Conservation (phyloP, 1,140 invertebrate species). For the Chionoecetes opilio region DNA sequence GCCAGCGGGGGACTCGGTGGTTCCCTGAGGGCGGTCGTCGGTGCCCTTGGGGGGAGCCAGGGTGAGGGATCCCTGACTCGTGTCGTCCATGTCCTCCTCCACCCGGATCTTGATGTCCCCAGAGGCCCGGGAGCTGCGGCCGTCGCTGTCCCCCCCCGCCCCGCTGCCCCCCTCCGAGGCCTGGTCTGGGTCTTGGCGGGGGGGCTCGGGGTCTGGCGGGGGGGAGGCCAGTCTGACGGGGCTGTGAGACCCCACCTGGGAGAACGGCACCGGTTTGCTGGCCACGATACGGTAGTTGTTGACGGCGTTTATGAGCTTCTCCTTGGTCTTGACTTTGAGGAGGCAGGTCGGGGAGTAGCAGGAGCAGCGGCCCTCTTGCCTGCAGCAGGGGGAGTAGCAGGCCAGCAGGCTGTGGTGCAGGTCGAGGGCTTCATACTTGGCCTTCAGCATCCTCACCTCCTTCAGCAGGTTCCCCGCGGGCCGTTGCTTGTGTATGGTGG, state of each 20-base stretch:
- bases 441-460: slow-evolving; percentile 79
- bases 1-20: slow-evolving; percentile 63
- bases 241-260: slow-evolving; percentile 71
- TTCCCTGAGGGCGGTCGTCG: neutral
- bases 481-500: slow-evolving; percentile 79
- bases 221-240: slow-evolving; percentile 64
- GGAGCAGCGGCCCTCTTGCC: slow-evolving; percentile 50
- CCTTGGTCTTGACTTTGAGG: slow-evolving; percentile 72
- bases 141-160: slow-evolving; percentile 10
- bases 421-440: slow-evolving; percentile 81
- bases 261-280: slow-evolving; percentile 79
- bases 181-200: too few relatives aligned
- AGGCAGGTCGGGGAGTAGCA: slow-evolving; percentile 81
- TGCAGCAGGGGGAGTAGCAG: slow-evolving; percentile 80
- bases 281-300: slow-evolving; percentile 81
- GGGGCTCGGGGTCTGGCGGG: too few relatives aligned
- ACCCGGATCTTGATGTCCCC: slow-evolving; percentile 78
- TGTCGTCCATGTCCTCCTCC: slow-evolving; percentile 77
- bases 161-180: too few relatives aligned
- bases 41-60: neutral
- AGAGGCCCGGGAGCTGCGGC: slow-evolving; percentile 51
- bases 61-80: slow-evolving; percentile 74
- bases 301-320: slow-evolving; percentile 78
- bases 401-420: slow-evolving; percentile 67
- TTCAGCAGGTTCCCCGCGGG: slow-evolving; percentile 80